Evolutionary conservation across 2,888 invertebrate species (phyloP), one percentile per base, ranked within the genome.

Genomic region (Sminthurides aquaticus): DNA sequence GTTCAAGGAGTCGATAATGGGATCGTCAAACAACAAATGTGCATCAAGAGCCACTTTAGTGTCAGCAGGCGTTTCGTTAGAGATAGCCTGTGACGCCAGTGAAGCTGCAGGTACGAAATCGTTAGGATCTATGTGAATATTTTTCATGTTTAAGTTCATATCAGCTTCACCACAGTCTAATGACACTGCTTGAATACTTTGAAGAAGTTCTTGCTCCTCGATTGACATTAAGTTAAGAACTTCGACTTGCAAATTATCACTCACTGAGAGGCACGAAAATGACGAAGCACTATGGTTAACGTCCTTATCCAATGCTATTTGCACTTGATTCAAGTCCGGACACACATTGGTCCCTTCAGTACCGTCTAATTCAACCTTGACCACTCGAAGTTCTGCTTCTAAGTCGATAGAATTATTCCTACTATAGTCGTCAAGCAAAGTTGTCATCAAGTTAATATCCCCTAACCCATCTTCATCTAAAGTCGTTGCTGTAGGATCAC

Each of bases 171-270:
- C 62, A 22, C 5, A 15, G 28, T 62, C 62, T 34, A 62, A 54
- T 2, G 68, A 69, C 3, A 74, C 72, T 0, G 74, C 71, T 61
- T 72, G 71, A 56, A 74, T 74, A 58, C 74, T 74, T 29, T 71
- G 70, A 11, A 74, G 57, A 1, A 72, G 52, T 25, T 72, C 74
- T 61, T 70, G 71, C 49, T 72, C 74, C 60, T 71, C 71, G 27
- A 70, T 60, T 11, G 66, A 67, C 34, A 54, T 28, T 25, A 62
- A 62, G 26, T 56, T 62, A 29, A 62, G 48, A 43, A 55, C 56
- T 34, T 43, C 62, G 2, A 48, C 11, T 24, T 55, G 55, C 11
- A 56, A 25, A 1, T 27, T 24, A 25, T 62, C 62, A 25, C 27
- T 29, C 8, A 62, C 24, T 18, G 62, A 56, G 3, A 62, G 25